These are phyloP conservation scores for Dissostichus mawsoni DNA, from an alignment of 2,113 vertebrate species.

Conservation along the genomic window DNA sequence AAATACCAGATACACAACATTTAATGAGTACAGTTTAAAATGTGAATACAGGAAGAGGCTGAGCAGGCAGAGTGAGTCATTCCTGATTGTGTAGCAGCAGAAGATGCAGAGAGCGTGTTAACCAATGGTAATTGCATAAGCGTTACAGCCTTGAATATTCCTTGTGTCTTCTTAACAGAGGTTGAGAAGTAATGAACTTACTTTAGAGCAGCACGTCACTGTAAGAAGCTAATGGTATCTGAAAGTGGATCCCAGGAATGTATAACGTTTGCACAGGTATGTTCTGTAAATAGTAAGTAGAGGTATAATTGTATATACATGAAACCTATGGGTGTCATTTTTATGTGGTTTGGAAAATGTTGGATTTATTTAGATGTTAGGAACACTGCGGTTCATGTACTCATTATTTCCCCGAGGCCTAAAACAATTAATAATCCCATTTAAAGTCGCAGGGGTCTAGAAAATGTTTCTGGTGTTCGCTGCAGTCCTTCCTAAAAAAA, in stretches of 20 bases:
- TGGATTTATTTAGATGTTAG: too few species aligned
- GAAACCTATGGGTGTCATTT: not conserved
- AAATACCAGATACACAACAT: too few species aligned
- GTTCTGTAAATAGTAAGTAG: not conserved
- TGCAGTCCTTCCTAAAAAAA: too few species aligned
- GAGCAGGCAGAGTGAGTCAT: too few species aligned
- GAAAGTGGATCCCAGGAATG: not conserved
- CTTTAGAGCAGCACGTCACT: not conserved
- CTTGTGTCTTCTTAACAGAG: not conserved
- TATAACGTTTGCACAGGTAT: not conserved
- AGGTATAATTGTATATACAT: not conserved
- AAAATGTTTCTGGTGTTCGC: too few species aligned
- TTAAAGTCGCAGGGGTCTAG: not conserved
- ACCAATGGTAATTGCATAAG: too few species aligned
- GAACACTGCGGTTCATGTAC: not conserved
- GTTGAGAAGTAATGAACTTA: not conserved
- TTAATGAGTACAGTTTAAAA: too few species aligned
- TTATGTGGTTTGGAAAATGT: not conserved
- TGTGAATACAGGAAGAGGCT: too few species aligned
- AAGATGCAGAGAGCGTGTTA: too few species aligned
- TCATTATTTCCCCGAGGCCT: not conserved
- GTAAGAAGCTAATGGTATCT: not conserved
- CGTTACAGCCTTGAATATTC: too few species aligned
- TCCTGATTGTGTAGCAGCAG: too few species aligned
- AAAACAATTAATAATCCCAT: not conserved